Evolutionary conservation across 1,140 invertebrate genomes (phyloP).

Genomic region (Diabrotica undecimpunctata): DNA sequence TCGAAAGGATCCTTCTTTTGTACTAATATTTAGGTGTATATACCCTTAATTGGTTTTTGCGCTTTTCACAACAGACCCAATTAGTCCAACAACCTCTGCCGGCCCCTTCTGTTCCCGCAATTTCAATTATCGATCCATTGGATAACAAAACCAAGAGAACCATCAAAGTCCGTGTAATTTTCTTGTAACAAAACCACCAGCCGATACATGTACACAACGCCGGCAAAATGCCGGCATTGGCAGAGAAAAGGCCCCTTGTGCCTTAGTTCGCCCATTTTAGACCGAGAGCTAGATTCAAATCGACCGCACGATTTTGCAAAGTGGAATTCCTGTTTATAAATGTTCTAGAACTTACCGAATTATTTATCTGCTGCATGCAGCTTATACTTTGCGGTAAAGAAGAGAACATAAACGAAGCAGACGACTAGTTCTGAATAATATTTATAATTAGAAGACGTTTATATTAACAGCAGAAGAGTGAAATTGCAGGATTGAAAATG

Average conservation of each 20-base stretch:
- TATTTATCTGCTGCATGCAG: no score
- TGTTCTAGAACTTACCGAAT: no score
- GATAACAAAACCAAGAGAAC: not conserved
- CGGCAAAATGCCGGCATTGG: not conserved
- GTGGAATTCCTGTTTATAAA: no score
- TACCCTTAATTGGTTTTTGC: not conserved
- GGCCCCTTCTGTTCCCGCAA: not conserved
- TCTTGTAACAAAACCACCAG: not conserved
- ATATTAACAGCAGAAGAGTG: no score
- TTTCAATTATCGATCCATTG: not conserved
- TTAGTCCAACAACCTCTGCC: not conserved
- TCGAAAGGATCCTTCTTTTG: no score
- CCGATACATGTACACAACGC: not conserved
- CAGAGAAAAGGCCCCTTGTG: not conserved
- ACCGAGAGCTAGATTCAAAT: not conserved
- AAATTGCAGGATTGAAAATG: no score
- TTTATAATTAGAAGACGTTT: no score
- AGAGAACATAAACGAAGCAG: no score
- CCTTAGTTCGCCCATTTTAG: not conserved
- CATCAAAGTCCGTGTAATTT: slow-evolving; percentile 2
- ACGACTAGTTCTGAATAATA: no score
- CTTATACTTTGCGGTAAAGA: no score
- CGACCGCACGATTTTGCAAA: no score
- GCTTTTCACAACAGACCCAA: not conserved
- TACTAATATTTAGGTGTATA: no score